phyloP scores from a whole-genome alignment of 2,797 vertebrate genomes.

The Triplophysa yarkandensis region DNA sequence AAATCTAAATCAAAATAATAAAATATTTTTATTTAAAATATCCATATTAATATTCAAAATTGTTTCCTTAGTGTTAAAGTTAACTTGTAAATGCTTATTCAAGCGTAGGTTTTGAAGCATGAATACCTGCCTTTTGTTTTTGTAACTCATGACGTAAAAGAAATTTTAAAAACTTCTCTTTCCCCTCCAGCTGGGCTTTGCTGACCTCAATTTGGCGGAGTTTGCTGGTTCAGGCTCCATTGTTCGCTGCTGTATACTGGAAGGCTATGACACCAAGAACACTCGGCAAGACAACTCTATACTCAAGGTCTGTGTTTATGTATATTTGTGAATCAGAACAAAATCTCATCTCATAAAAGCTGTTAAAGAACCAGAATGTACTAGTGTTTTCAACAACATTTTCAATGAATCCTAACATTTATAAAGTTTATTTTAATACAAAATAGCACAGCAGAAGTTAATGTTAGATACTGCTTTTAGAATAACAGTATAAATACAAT shows the following conservation, averaged over 20 bases:
- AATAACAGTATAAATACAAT: slow-evolving; percentile 23
- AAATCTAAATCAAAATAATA: too few species aligned
- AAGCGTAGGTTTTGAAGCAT: background rate
- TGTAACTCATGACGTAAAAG: too few species aligned
- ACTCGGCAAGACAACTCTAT: slow-evolving; percentile 90
- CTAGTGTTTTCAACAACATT: background rate
- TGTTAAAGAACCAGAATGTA: background rate
- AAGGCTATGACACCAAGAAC: slow-evolving; percentile 89
- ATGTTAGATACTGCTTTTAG: slow-evolving; percentile 3
- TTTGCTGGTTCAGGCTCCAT: slow-evolving; percentile 88
- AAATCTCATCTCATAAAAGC: background rate
- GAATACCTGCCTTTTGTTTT: background rate
- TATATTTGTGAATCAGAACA: background rate
- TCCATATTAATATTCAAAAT: too few species aligned
- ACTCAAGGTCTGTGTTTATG: slow-evolving; percentile 76
- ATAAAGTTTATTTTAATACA: slow-evolving; percentile 18
- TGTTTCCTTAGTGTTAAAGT: background rate
- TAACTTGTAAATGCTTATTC: background rate
- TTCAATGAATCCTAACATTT: background rate
- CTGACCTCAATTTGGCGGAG: slow-evolving; percentile 87
- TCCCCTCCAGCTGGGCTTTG: slow-evolving; percentile 81
- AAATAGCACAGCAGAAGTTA: background rate
- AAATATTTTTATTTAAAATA: too few species aligned
- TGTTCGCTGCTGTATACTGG: slow-evolving; percentile 85
- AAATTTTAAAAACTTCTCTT: background rate